Percentiles rank a stretch among this genome's conserved stretches.
phyloP scores from a whole-genome alignment of 1,140 invertebrate genomes.

The Battus philenor region DNA sequence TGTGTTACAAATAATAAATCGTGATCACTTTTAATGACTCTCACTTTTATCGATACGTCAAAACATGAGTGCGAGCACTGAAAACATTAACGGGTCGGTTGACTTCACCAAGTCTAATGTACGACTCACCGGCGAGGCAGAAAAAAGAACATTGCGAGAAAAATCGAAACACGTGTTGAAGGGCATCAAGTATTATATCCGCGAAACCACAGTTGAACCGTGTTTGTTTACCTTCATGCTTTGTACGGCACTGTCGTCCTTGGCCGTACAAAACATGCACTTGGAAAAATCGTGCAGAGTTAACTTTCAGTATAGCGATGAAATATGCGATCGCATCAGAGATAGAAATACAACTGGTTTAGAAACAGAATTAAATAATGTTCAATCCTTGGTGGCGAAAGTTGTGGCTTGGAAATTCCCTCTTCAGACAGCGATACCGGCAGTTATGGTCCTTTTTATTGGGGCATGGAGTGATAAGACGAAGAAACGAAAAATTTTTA shows the following conservation, averaged over 20 bases:
- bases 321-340: conserved; percentile 78
- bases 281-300: conserved; percentile 79
- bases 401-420: conserved; percentile 76
- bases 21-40: conserved; percentile 54
- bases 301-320: conserved; percentile 75
- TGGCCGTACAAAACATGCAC: conserved; percentile 68
- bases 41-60: conserved; percentile 40
- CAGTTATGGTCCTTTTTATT: conserved; percentile 79
- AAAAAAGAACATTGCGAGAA: conserved; percentile 44
- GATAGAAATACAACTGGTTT: conserved; percentile 65
- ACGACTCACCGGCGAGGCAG: conserved; percentile 38
- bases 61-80: conserved; percentile 48
- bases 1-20: conserved; percentile 38
- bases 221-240: conserved; percentile 65
- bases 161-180: conserved; percentile 48
- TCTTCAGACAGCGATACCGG: conserved; percentile 75
- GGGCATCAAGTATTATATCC: conserved; percentile 40
- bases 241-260: conserved; percentile 54
- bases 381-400: conserved; percentile 77
- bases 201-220: conserved; percentile 63
- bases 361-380: conserved; percentile 67
- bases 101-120: conserved; percentile 60
- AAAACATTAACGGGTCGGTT: conserved; percentile 38
- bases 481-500: conserved; percentile 80
- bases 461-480: conserved; percentile 81